Evolutionary conservation across 53 echinoderm and acorn worm species (phyloP).

Genomic region (Actinopyga echinites): DNA sequence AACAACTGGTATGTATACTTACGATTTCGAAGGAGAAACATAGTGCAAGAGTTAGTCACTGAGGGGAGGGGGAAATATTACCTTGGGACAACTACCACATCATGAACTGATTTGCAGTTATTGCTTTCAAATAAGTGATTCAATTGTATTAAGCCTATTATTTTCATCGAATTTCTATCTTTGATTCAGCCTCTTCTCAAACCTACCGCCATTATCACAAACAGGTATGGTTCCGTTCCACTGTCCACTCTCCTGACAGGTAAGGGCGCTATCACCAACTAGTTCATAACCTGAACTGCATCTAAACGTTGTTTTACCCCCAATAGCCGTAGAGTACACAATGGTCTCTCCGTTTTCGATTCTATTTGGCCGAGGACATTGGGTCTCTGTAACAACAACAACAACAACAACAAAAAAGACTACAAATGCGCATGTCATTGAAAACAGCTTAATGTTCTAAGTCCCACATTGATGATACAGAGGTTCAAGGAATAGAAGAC

Average conservation of each 20-base stretch:
- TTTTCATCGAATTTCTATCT: no score
- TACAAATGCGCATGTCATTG: background rate
- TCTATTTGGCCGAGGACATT: background rate
- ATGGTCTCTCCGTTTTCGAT: conserved; percentile 7
- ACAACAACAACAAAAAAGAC: no score
- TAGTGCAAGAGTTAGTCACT: no score
- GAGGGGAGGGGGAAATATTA: no score
- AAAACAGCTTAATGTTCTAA: background rate
- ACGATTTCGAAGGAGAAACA: no score
- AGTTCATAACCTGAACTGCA: background rate
- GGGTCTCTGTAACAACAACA: background rate
- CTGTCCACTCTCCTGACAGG: background rate
- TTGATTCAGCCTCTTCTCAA: no score
- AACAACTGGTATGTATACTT: no score
- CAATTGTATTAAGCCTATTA: no score
- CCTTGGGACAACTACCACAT: no score
- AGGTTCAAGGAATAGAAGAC: no score
- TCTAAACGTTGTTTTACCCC: background rate
- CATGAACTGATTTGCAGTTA: no score
- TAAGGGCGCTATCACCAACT: background rate
- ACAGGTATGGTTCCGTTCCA: conserved; percentile 13
- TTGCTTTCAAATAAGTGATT: no score
- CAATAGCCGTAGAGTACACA: background rate
- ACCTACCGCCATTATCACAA: background rate
- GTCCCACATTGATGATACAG: background rate